A percentile compares a stretch with the other conserved stretches of the same genome.
Evolutionary conservation across 2,797 vertebrate genomes (phyloP).

Genomic region (Aotus griseimembra): DNA sequence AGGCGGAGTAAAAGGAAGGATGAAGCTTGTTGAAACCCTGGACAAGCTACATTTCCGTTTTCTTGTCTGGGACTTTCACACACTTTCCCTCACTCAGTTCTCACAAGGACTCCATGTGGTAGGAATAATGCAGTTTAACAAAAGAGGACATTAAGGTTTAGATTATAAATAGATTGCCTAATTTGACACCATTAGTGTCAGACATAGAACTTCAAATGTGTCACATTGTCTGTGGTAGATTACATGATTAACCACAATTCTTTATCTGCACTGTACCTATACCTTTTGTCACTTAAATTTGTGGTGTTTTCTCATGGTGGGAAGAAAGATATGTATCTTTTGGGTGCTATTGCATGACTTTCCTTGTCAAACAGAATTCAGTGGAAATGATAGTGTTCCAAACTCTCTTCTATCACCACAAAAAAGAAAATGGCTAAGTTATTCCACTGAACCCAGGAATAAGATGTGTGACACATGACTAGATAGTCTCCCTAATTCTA

Average conservation of each 20-base stretch:
- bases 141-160: constrained; percentile 10
- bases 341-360: not conserved
- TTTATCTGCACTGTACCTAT: not conserved
- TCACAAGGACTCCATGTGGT: not conserved
- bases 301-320: not conserved
- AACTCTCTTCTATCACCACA: not conserved
- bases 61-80: not conserved
- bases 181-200: not conserved
- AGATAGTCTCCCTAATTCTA: not conserved
- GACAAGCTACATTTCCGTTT: not conserved
- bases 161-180: not conserved
- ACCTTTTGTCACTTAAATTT: not conserved
- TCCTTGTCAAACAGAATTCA: not conserved
- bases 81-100: not conserved
- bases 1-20: not conserved
- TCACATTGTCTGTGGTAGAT: not conserved
- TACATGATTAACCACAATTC: not conserved
- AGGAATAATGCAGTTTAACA: not conserved
- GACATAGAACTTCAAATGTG: not conserved
- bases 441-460: not conserved
- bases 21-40: not conserved
- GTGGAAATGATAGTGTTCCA: not conserved
- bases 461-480: not conserved
- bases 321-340: fast-evolving
- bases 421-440: not conserved